Percentiles rank a stretch among this genome's conserved stretches.
Conservation (phyloP, 2,797 vertebrate genomes). For the Pseudochirops corinnae region DNA sequence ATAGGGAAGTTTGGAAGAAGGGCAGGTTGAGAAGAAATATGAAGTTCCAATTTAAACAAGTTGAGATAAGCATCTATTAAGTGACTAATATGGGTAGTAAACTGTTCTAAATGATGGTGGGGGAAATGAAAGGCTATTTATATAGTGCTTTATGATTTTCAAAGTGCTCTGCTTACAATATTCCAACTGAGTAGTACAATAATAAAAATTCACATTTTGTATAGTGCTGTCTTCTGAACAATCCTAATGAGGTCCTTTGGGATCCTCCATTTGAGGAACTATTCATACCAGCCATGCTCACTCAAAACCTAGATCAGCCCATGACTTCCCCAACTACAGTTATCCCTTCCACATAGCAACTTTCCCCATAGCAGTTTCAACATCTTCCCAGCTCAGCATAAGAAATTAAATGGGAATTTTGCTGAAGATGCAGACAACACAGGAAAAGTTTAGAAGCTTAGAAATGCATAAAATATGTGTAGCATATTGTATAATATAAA, state of each 20-base stretch:
- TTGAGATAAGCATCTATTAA: not conserved
- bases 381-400: too few relatives aligned
- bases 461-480: too few relatives aligned
- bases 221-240: not conserved
- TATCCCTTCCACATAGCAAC: not conserved
- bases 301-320: not conserved
- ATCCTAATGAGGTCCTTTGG: not conserved
- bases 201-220: not conserved
- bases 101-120: not conserved
- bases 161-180: not conserved
- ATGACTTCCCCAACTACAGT: not conserved
- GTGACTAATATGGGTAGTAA: not conserved
- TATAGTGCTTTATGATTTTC: not conserved
- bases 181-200: not conserved
- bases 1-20: not conserved
- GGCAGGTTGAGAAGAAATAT: not conserved
- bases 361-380: too few relatives aligned
- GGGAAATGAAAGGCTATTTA: not conserved
- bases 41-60: not conserved
- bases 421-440: too few relatives aligned
- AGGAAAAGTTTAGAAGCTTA: too few relatives aligned
- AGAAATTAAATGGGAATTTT: too few relatives aligned
- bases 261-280: not conserved
- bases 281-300: not conserved
- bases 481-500: too few relatives aligned